These are phyloP conservation scores for Meriones psammophilus DNA, from an alignment of 2,797 vertebrate species.

Conservation along the genomic window DNA sequence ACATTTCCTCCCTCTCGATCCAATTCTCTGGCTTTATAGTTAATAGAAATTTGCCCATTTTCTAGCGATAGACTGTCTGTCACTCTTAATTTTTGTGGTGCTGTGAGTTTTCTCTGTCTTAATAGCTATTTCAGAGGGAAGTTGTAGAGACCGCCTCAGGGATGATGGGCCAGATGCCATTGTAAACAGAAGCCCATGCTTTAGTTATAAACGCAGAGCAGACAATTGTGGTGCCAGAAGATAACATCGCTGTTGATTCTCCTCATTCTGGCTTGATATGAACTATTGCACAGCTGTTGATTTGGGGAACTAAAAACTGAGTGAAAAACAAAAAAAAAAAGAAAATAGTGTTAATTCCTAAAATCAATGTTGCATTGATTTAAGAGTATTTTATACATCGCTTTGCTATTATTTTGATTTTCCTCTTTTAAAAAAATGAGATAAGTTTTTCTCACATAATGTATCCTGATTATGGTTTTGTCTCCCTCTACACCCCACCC, in stretches of 20 bases:
- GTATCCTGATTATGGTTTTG: not conserved
- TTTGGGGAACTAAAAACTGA: not conserved
- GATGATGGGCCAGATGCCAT: not conserved
- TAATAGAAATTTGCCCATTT: constrained; percentile 55
- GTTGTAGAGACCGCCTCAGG: not conserved
- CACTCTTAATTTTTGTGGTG: constrained; percentile 49
- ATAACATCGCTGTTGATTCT: not conserved
- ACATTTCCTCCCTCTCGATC: not conserved
- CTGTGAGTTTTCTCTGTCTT: constrained; percentile 38
- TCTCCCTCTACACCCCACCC: no score
- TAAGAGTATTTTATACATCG: not conserved
- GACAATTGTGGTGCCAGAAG: not conserved
- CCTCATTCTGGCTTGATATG: not conserved
- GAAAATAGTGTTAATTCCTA: not conserved
- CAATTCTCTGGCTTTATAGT: not conserved
- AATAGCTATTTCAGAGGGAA: constrained; percentile 44
- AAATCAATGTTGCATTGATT: not conserved
- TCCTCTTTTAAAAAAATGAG: not conserved
- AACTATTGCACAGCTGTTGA: not conserved
- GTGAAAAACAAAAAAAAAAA: not conserved
- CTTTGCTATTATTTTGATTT: not conserved
- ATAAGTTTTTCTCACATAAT: not conserved
- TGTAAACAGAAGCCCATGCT: not conserved
- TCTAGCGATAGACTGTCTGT: constrained; percentile 50
- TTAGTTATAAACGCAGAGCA: not conserved